These are phyloP conservation scores for Drosophila macrospina DNA, from an alignment of 2,888 invertebrate genomes.

Conservation along the genomic window DNA sequence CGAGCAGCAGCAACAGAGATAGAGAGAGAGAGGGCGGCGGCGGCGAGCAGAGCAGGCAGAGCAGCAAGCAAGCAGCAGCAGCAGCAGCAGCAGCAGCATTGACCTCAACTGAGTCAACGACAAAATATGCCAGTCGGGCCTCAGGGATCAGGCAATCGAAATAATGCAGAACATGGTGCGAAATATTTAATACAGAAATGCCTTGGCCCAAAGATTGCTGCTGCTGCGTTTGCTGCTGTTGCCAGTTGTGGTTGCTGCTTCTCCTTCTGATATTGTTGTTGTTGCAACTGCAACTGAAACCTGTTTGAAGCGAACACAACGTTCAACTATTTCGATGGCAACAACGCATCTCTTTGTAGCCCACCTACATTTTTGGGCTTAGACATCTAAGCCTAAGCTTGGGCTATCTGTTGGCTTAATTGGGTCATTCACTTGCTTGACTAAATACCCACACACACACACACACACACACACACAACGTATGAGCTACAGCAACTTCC, in stretches of 20 bases:
- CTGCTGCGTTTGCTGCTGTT: constrained; percentile 34
- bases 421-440: constrained; percentile 77
- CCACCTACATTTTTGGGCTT: constrained; percentile 61
- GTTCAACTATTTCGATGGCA: constrained; percentile 37
- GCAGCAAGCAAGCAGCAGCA: constrained; percentile 58
- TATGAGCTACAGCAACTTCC: constrained; percentile 53
- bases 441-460: constrained; percentile 41
- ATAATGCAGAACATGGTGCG: constrained; percentile 82
- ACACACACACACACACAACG: constrained; percentile 27
- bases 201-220: constrained; percentile 40
- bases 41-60: constrained; percentile 48
- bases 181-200: constrained; percentile 79
- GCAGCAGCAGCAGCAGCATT: constrained; percentile 72
- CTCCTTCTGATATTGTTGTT: constrained; percentile 31
- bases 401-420: constrained; percentile 66
- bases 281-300: constrained; percentile 64
- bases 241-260: constrained; percentile 24
- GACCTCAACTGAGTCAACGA: constrained; percentile 81
- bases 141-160: constrained; percentile 69
- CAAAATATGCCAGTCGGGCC: constrained; percentile 70
- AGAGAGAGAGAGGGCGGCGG: constrained; percentile 28
- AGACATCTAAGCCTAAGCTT: constrained; percentile 58
- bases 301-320: constrained; percentile 54
- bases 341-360: constrained; percentile 31
- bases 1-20: constrained; percentile 46